phyloP scores from a whole-genome alignment of 2,888 invertebrate genomes.

The Ophion ventricosus region DNA sequence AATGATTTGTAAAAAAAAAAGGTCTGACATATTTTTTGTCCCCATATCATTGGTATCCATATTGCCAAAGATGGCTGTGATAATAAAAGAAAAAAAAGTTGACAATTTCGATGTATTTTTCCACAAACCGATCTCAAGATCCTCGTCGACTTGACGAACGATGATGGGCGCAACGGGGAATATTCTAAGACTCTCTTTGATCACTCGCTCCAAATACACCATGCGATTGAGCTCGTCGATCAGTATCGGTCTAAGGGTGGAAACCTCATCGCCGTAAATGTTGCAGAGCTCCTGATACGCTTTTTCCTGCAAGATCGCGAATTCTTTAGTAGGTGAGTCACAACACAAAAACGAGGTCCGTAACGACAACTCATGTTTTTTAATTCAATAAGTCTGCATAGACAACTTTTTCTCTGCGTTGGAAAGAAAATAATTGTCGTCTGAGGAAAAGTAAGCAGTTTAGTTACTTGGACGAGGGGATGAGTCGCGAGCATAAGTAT shows the following conservation, averaged over 20 bases:
- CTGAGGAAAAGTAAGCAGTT: not conserved
- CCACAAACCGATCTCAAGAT: slow-evolving; percentile 83
- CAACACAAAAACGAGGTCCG: not conserved
- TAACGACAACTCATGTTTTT: not conserved
- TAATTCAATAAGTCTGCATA: not conserved
- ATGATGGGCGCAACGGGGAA: slow-evolving; percentile 85
- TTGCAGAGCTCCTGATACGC: slow-evolving; percentile 82
- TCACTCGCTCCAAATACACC: slow-evolving; percentile 85
- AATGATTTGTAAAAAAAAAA: too few species aligned
- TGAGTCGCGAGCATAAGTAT: slow-evolving; percentile 71
- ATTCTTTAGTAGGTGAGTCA: not conserved
- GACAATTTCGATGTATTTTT: not conserved
- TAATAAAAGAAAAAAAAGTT: not conserved
- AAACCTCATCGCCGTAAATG: slow-evolving; percentile 73
- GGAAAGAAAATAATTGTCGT: not conserved
- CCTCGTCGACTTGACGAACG: slow-evolving; percentile 83
- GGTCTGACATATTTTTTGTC: too few species aligned
- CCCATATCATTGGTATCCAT: too few species aligned
- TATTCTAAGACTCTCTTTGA: slow-evolving; percentile 86
- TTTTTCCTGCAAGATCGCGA: slow-evolving; percentile 75
- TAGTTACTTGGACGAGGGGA: slow-evolving; percentile 72
- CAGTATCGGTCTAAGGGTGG: slow-evolving; percentile 78
- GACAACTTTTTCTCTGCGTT: not conserved
- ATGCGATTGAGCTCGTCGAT: slow-evolving; percentile 85
- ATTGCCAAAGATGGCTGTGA: not conserved